These are phyloP conservation scores for Pelusios castaneus DNA, from an alignment of 2,113 vertebrate genomes.

Conservation along the genomic window DNA sequence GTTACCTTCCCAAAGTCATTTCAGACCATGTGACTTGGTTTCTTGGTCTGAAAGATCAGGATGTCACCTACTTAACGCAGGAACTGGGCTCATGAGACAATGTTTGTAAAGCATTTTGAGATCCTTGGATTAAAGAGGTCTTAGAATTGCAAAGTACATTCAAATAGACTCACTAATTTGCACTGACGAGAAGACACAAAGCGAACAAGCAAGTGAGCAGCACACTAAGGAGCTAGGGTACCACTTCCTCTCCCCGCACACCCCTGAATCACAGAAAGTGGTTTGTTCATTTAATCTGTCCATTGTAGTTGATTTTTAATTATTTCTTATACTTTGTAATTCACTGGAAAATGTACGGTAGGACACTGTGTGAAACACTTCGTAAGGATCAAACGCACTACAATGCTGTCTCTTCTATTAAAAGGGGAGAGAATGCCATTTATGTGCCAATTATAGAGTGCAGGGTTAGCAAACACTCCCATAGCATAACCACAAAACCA, in stretches of 20 bases:
- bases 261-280: too few relatives aligned
- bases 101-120: neutral
- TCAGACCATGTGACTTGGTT: neutral
- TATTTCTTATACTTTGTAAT: neutral
- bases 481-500: neutral
- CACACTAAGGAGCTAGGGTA: neutral
- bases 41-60: neutral
- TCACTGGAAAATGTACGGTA: neutral
- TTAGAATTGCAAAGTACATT: neutral
- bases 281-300: neutral
- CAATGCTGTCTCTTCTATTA: neutral
- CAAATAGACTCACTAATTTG: neutral
- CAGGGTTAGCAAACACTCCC: neutral
- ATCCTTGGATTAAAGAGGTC: neutral
- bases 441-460: neutral
- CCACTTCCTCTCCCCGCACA: too few relatives aligned
- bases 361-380: neutral
- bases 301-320: neutral
- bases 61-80: neutral
- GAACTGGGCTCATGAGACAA: neutral
- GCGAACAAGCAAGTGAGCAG: neutral
- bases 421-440: neutral
- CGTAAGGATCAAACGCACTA: neutral
- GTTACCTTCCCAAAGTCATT: neutral
- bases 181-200: neutral